These are phyloP conservation scores for Rhabdomys pumilio DNA, from an alignment of 2,797 vertebrate genomes.

Conservation along the genomic window DNA sequence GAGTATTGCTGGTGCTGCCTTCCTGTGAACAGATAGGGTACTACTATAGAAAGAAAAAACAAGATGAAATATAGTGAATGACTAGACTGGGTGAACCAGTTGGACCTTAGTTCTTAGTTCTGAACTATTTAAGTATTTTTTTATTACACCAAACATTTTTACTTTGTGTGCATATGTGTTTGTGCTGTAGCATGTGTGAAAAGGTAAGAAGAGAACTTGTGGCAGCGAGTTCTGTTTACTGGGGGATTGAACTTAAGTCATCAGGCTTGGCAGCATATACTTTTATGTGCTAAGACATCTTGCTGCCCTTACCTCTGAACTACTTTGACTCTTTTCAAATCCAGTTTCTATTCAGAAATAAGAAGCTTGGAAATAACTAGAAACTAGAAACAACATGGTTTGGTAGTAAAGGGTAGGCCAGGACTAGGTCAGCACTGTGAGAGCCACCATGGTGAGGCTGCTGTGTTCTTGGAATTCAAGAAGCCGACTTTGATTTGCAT, in stretches of 20 bases:
- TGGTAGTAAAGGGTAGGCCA: background rate
- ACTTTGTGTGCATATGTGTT: background rate
- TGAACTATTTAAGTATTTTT: background rate
- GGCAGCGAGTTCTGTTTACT: background rate
- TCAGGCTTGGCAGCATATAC: background rate
- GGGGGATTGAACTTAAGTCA: background rate
- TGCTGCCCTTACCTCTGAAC: background rate
- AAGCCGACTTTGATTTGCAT: background rate
- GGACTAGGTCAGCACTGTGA: background rate
- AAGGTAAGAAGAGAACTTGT: background rate
- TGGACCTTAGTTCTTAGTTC: background rate
- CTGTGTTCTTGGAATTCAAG: background rate
- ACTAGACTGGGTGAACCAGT: background rate
- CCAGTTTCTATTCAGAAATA: slow-evolving; percentile 7
- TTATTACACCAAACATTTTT: background rate
- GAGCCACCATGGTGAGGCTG: background rate
- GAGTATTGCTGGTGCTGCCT: background rate
- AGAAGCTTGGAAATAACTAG: slow-evolving; percentile 11
- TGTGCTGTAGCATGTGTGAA: background rate
- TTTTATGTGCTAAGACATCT: background rate
- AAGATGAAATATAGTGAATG: background rate
- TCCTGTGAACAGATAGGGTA: background rate
- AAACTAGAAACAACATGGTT: slow-evolving; percentile 13
- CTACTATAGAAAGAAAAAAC: background rate
- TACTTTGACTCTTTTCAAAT: background rate